Evolutionary conservation across 2,888 invertebrate species (phyloP).

Genomic region (Mythimna pallens): DNA sequence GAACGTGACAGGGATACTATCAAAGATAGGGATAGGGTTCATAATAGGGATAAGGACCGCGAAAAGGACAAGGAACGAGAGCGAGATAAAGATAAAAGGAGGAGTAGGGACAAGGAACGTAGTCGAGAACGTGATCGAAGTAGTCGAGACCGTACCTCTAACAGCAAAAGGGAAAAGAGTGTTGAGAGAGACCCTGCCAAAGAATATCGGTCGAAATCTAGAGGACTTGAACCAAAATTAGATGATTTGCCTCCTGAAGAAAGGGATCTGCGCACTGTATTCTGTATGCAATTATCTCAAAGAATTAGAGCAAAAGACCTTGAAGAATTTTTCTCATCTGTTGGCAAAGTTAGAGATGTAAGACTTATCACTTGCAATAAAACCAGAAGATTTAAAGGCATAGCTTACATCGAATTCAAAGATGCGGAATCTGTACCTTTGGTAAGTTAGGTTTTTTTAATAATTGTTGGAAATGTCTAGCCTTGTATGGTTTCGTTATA

Average conservation of each 20-base stretch:
- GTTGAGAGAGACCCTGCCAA: constrained; percentile 78
- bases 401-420: constrained; percentile 99
- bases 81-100: constrained; percentile 74
- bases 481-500: background rate
- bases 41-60: constrained; percentile 83
- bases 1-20: constrained; percentile 70
- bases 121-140: constrained; percentile 83
- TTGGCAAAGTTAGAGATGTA: constrained; percentile 99
- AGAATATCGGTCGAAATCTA: constrained; percentile 85
- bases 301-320: constrained; percentile 97
- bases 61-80: constrained; percentile 76
- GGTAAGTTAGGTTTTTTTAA: constrained; percentile 87
- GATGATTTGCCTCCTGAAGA: constrained; percentile 98
- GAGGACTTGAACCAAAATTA: constrained; percentile 90
- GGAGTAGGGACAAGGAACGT: constrained; percentile 75
- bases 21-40: constrained; percentile 65
- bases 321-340: constrained; percentile 99
- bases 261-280: constrained; percentile 99
- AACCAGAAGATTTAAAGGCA: constrained; percentile 99
- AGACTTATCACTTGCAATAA: constrained; percentile 99
- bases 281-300: constrained; percentile 99
- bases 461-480: background rate
- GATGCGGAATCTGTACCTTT: constrained; percentile 99
- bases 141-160: constrained; percentile 73
- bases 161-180: constrained; percentile 79